Evolutionary conservation across 2,888 invertebrate genomes (phyloP).

Genomic region (Chirona hameri): DNA sequence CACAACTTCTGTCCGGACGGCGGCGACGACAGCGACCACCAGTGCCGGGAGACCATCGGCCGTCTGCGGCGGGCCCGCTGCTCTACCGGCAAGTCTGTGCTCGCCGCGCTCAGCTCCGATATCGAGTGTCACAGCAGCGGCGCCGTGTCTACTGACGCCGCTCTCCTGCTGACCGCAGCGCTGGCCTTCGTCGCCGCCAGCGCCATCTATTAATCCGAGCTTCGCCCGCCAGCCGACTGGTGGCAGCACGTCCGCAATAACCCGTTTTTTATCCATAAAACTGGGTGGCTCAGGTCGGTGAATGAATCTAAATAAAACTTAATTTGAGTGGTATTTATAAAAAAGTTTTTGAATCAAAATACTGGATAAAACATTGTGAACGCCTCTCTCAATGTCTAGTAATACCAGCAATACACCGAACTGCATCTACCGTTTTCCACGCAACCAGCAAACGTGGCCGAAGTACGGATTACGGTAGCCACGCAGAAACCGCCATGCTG

Average conservation of each 20-base stretch:
- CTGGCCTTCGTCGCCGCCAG: neutral
- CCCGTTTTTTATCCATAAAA: too few relatives aligned
- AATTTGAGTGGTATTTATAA: too few relatives aligned
- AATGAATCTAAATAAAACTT: too few relatives aligned
- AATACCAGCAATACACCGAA: too few relatives aligned
- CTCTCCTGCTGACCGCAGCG: neutral
- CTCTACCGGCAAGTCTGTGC: neutral
- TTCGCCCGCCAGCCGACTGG: neutral
- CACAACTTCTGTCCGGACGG: constrained; percentile 37
- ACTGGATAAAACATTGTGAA: too few relatives aligned
- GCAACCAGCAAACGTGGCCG: too few relatives aligned
- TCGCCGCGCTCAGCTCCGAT: neutral
- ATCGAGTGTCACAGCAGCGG: neutral
- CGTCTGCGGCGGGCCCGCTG: neutral
- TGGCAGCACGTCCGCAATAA: neutral
- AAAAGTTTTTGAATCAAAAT: too few relatives aligned
- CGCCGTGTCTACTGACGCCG: neutral
- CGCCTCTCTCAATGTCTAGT: too few relatives aligned
- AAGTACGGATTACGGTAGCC: too few relatives aligned
- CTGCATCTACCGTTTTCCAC: too few relatives aligned
- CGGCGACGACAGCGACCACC: neutral
- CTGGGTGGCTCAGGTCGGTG: too few relatives aligned
- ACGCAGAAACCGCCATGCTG: too few relatives aligned
- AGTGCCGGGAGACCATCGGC: neutral
- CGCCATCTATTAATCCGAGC: neutral